Evolutionary conservation across 2,888 invertebrate species (phyloP), one percentile per base, ranked within the genome.

Genomic region (Mylabris sibirica): DNA sequence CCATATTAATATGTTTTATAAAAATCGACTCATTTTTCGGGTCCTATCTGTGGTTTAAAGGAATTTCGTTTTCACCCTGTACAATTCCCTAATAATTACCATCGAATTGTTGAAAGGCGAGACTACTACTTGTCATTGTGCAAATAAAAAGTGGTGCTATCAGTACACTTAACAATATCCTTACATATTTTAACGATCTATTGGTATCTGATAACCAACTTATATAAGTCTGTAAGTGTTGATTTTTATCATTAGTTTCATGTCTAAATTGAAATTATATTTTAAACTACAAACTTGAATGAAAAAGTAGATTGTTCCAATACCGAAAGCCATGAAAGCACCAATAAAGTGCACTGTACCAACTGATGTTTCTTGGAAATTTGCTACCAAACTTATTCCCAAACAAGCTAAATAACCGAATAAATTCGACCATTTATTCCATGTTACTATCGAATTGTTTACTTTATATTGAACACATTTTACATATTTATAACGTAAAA

Each of bases 331-430:
- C 74, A 88, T 77, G 63, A 88, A 80, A 2, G 90, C 90, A 14
- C 90, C 91, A 26, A 86, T 76, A 77, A 88, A 82, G 75, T 91
- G 90, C 12, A 89, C 86, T 1, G 80, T 78, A 22, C 87, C 78
- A 0, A 87, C 85, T 68, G 86, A 86, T 1, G 87, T 86, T 81
- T 90, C 89, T 84, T 90, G 90, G 80, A 90, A 90, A 80, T 89
- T 89, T 1, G 88, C 90, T 1, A 89, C 87, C 61, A 90, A 80
- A 70, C 86, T 87, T 6, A 89, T 81, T 0, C 90, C 90, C 41
- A 89, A 78, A 59, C 88, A 85, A 6, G 88, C 84, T 0, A 88
- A 38, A 24, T 85, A 76, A 8, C 90, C 90, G 35, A 88, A 76
- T 61, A 84, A 76, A 0, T 87, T 78, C 3, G 88, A 83, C 3